These are phyloP conservation scores for Acanthurus tractus DNA, from an alignment of 2,797 vertebrate species.

Conservation along the genomic window DNA sequence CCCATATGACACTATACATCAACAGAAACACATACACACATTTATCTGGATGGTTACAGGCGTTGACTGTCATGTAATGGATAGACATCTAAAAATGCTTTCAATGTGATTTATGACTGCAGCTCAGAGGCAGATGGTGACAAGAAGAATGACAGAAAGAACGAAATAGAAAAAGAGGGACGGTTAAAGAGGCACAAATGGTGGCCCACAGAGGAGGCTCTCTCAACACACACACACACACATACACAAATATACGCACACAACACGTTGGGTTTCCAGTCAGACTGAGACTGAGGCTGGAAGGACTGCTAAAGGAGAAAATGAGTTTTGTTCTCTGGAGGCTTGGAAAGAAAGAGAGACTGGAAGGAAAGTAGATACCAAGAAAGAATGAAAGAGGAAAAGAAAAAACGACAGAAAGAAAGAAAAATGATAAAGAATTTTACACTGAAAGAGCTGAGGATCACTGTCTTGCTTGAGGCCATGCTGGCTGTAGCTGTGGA, in stretches of 20 bases:
- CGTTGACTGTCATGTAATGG: conserved; percentile 7
- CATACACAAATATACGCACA: conserved; percentile 22
- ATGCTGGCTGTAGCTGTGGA: conserved; percentile 61
- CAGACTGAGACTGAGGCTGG: conserved; percentile 39
- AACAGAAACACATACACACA: conserved; percentile 6
- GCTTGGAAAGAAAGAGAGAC: conserved; percentile 10
- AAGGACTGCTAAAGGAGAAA: conserved; percentile 71
- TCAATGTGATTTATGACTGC: conserved; percentile 41
- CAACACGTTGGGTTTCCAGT: conserved; percentile 34
- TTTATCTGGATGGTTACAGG: conserved; percentile 11
- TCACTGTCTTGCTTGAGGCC: conserved; percentile 62
- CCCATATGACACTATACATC: conserved; percentile 2
- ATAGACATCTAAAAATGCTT: conserved; percentile 30
- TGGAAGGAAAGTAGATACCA: neutral
- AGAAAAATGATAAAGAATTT: conserved; percentile 30
- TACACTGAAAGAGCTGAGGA: conserved; percentile 32
- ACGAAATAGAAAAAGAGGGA: neutral
- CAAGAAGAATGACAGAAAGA: conserved; percentile 3
- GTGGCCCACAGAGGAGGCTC: conserved; percentile 23
- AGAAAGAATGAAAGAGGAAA: conserved; percentile 8
- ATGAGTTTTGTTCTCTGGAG: conserved; percentile 71
- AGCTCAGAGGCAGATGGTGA: conserved; percentile 31
- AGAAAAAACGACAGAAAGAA: neutral
- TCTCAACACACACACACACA: conserved; percentile 28
- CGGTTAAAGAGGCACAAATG: conserved; percentile 20